Evolutionary conservation across 2,888 invertebrate genomes (phyloP).

Genomic region (Parasteatoda lunata): DNA sequence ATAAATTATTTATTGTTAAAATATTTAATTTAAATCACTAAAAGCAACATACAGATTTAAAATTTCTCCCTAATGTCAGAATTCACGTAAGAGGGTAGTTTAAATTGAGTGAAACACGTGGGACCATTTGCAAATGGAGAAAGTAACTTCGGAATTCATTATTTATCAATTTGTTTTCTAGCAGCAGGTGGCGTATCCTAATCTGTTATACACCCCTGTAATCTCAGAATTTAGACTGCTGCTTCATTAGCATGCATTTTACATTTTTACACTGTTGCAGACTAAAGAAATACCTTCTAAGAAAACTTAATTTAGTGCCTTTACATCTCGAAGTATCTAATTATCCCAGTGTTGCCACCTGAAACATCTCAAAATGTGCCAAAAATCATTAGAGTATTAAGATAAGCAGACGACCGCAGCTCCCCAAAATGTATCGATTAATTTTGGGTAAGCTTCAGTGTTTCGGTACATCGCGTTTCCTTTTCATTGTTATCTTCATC

Average conservation of each 20-base stretch:
- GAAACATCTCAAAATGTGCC: constrained; percentile 57
- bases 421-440: constrained; percentile 48
- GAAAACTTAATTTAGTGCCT: constrained; percentile 47
- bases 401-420: constrained; percentile 52
- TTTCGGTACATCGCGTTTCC: constrained; percentile 47
- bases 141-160: too few relatives aligned
- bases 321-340: constrained; percentile 48
- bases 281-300: constrained; percentile 26
- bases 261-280: constrained; percentile 7
- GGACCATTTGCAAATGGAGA: too few relatives aligned
- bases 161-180: too few relatives aligned
- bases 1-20: too few relatives aligned
- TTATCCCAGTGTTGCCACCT: constrained; percentile 57
- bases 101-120: too few relatives aligned
- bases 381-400: constrained; percentile 58
- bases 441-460: constrained; percentile 44
- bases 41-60: too few relatives aligned
- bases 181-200: not conserved
- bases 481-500: constrained; percentile 58
- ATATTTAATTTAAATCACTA: too few relatives aligned
- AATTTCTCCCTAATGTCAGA: too few relatives aligned
- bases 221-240: not conserved
- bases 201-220: not conserved
- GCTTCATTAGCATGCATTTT: constrained; percentile 46
- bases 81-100: too few relatives aligned